Percentiles rank a stretch among this genome's conserved stretches.
These are phyloP conservation scores for Dasysyrphus albostriatus DNA, from an alignment of 2,888 invertebrate species.

Conservation along the genomic window DNA sequence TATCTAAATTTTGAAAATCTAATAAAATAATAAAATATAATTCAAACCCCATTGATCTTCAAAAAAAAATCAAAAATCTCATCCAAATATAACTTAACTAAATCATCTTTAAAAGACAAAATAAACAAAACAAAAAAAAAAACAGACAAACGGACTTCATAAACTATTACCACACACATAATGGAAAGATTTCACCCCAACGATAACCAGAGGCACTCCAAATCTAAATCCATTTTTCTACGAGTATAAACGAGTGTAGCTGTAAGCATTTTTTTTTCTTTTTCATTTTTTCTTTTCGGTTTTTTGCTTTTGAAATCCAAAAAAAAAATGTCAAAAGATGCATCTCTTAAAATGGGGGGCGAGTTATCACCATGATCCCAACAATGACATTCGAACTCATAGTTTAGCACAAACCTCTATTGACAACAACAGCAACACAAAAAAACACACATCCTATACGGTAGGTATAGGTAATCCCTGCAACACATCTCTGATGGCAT, in stretches of 20 bases:
- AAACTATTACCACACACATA: constrained; percentile 29
- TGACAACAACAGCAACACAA: constrained; percentile 6
- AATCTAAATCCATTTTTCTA: constrained; percentile 18
- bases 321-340: constrained; percentile 27
- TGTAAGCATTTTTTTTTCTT: neutral
- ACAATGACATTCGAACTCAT: constrained; percentile 68
- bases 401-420: constrained; percentile 55
- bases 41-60: neutral
- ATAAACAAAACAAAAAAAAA: neutral
- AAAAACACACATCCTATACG: constrained; percentile 30
- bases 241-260: neutral
- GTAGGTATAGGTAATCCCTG: constrained; percentile 55
- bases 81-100: neutral
- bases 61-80: neutral
- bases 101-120: neutral
- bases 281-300: constrained; percentile 3
- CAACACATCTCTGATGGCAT: constrained; percentile 44
- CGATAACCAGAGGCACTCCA: constrained; percentile 20
- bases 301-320: constrained; percentile 9
- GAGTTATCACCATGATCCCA: constrained; percentile 31
- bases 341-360: constrained; percentile 25
- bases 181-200: constrained; percentile 45
- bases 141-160: constrained; percentile 5
- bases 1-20: neutral
- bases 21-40: neutral